Base-by-base conservation (phyloP, 2,797 vertebrate species). In the Hoplostethus atlanticus region DNA sequence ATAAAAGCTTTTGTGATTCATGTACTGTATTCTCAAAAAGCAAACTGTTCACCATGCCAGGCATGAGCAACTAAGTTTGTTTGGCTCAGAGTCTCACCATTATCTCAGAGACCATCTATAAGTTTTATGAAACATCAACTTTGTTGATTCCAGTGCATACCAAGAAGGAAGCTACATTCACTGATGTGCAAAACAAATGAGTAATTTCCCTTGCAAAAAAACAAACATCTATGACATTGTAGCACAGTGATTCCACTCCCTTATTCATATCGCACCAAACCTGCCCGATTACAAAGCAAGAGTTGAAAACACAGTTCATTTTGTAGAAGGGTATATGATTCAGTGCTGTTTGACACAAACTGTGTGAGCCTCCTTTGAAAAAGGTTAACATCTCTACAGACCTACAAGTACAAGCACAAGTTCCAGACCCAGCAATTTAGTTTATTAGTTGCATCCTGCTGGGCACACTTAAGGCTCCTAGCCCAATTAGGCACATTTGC, bases 21-120 rank as follows among this genome's bases (percentile, higher is more conserved):
- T 83, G 69, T 68, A 68, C 76, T 86, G 71, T 82, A 75, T 83
- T 86, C 88, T 87, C 86, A 84, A 89, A 85, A 77, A 82, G 63
- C 72, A 89, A 88, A 82, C 53, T 75, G 64, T 67, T 88, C 85
- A 72, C 79, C 69, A 83, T 87, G 77, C 79, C 66, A 70, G 59
- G 64, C 64, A 62, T 31, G 63, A 79, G 46, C 52, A 47, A 60
- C 38, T 0, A 16, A 71, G 64, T 55, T 71, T 74, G 71, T 75
- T 80, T 82, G 54, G 50, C 69, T 85, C 71, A 15, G 73, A 69
- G 68, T 78, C 38, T 66, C 30, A 68, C 17, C 25, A 46, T 76
- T 75, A 50, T 59, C 31, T 60, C 46, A 31, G 28, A 80, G 36
- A n/a, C 13, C 12, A 56, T 64, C 44, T 47, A 64, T 36, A 64